These are phyloP conservation scores for Pasiphila rectangulata DNA, from an alignment of 2,888 invertebrate genomes.

Conservation along the genomic window DNA sequence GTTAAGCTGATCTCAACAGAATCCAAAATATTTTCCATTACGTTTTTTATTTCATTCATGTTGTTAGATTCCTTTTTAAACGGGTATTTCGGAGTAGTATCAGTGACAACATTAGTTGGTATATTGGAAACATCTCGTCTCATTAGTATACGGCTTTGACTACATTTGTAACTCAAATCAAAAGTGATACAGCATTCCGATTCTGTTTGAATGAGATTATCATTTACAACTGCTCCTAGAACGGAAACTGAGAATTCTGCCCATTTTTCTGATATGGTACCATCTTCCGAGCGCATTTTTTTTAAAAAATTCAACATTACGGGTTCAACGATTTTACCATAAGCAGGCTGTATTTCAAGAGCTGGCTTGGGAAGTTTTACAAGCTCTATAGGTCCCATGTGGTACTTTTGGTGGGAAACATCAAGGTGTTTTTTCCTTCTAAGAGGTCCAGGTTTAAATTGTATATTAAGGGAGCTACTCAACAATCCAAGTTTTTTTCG, in stretches of 20 bases:
- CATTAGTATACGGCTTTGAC: constrained; percentile 80
- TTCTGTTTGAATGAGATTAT: constrained; percentile 40
- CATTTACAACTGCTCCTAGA: constrained; percentile 53
- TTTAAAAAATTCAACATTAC: constrained; percentile 64
- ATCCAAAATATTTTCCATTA: constrained; percentile 78
- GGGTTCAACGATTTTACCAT: constrained; percentile 69
- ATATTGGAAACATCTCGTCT: constrained; percentile 42
- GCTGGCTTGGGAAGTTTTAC: constrained; percentile 73
- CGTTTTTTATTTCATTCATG: constrained; percentile 52
- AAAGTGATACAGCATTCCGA: constrained; percentile 69
- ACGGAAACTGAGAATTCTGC: constrained; percentile 80
- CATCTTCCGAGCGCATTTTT: constrained; percentile 56
- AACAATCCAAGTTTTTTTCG: constrained; percentile 39
- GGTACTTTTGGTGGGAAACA: constrained; percentile 62
- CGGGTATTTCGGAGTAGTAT: neutral
- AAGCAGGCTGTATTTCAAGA: constrained; percentile 69
- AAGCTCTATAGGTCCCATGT: constrained; percentile 68
- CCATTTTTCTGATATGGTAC: constrained; percentile 69
- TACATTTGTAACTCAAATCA: constrained; percentile 79
- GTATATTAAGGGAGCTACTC: constrained; percentile 55
- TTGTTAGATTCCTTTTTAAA: constrained; percentile 5
- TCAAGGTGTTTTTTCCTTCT: constrained; percentile 70
- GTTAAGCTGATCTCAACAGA: constrained; percentile 82
- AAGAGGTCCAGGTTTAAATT: constrained; percentile 81
- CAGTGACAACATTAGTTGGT: neutral